Percentiles rank a stretch among this genome's conserved stretches.
Conservation (phyloP, 2,888 invertebrate species). For the Busseola fusca region DNA sequence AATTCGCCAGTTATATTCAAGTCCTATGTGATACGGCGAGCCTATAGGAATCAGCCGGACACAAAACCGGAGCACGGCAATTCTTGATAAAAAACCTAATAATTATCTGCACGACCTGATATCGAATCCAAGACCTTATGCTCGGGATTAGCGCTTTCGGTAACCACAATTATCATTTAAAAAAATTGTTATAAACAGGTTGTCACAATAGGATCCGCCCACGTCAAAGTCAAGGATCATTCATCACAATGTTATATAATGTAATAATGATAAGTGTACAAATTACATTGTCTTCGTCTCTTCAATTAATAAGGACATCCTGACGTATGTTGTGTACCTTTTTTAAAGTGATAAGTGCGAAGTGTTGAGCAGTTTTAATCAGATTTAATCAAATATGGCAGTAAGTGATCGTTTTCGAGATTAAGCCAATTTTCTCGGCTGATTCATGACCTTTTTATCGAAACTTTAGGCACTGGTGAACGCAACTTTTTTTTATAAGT, state of each 20-base stretch:
- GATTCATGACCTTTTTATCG: slow-evolving; percentile 25
- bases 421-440: slow-evolving; percentile 12
- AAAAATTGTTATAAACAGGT: background rate
- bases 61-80: background rate
- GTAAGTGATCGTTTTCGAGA: slow-evolving; percentile 37
- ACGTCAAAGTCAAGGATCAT: slow-evolving; percentile 16
- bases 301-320: slow-evolving; percentile 69
- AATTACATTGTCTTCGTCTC: slow-evolving; percentile 59
- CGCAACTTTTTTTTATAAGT: background rate
- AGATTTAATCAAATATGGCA: slow-evolving; percentile 39
- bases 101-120: background rate
- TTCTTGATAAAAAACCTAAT: background rate
- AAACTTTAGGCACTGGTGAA: background rate
- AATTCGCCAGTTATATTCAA: background rate
- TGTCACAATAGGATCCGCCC: slow-evolving; percentile 8
- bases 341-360: slow-evolving; percentile 46
- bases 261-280: slow-evolving; percentile 47
- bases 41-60: background rate
- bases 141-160: too few relatives aligned
- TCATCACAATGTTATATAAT: slow-evolving; percentile 26
- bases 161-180: too few relatives aligned
- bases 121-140: background rate
- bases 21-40: background rate
- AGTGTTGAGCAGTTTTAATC: slow-evolving; percentile 42
- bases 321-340: slow-evolving; percentile 49